phyloP scores from a whole-genome alignment of 2,888 invertebrate genomes.

The Drosophila macrospina region DNA sequence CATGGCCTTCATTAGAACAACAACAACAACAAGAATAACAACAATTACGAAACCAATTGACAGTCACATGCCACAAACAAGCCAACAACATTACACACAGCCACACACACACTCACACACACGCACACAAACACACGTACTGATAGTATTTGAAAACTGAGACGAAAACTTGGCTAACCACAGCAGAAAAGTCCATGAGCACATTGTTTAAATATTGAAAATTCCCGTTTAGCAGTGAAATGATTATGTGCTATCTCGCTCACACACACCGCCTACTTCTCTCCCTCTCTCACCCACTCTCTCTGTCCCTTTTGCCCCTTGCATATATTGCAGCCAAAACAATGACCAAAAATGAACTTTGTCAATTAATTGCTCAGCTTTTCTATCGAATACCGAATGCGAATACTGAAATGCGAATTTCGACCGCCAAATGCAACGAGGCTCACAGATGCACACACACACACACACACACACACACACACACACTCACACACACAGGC shows the following conservation, averaged over 20 bases:
- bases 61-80: constrained; percentile 77
- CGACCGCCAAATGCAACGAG: constrained; percentile 43
- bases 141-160: constrained; percentile 41
- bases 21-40: constrained; percentile 40
- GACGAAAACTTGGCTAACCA: constrained; percentile 61
- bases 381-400: constrained; percentile 55
- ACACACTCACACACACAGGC: constrained; percentile 2
- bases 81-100: constrained; percentile 45
- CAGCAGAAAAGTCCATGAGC: constrained; percentile 56
- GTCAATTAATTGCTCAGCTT: constrained; percentile 78
- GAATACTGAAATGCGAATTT: constrained; percentile 45
- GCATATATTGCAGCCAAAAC: constrained; percentile 28
- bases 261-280: constrained; percentile 6
- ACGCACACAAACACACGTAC: constrained; percentile 22
- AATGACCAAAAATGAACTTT: constrained; percentile 74
- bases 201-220: constrained; percentile 72
- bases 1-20: constrained; percentile 51
- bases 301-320: background rate
- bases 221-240: constrained; percentile 55
- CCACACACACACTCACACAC: constrained; percentile 24
- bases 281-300: too few species aligned
- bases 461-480: constrained; percentile 1
- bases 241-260: constrained; percentile 38
- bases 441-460: constrained; percentile 7
- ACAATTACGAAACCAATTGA: constrained; percentile 68